Evolutionary conservation across 2,888 invertebrate species (phyloP), one percentile per base, ranked within the genome.

Genomic region (Lampropteryx suffumata): DNA sequence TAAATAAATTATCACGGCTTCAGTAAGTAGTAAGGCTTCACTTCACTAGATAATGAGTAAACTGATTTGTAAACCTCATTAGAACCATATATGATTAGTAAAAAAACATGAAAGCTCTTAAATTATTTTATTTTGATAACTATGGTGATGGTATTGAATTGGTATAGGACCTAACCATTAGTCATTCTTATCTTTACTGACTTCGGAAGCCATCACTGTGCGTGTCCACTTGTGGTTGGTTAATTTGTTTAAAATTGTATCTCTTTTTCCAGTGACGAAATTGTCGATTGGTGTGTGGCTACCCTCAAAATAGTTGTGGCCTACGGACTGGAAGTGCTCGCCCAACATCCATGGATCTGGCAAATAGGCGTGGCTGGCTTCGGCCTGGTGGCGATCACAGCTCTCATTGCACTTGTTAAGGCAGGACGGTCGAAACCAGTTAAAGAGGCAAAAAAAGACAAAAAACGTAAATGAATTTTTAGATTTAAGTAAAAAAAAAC

Each of bases 261-360:
- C 39, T 58, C 59, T 60, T 41, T 12, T 88, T 89, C 34, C 79
- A 91, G 91, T 65, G 91, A 91, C 60, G 91, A 91, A 50, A 39
- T 86, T 14, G 89, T 91, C 5, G 84, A 90, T 53, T 86, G 84
- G 84, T 83, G 82, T 62, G 88, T 90, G 7, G 82, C 82, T 50
- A 78, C 82, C 65, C 76, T 91, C 12, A 85, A 82, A 62, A 71
- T 73, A 33, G 61, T 80, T 40, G 67, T 90, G 21, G 77, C 76
- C 12, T 74, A 79, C 57, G 86, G 76, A 13, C 51, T 88, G 8
- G 79, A 84, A 2, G 66, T 90, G 27, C 67, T 90, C 33, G 67
- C 73, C 1, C 71, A 79, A 61, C 69, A 90, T 65, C 91, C 90
- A 8, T 91, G 89, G 89, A 77, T 91, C 34, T 91, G 90, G 90